Evolutionary conservation across 2,888 invertebrate genomes (phyloP), one percentile per base, ranked within the genome.

Genomic region (Dryococelus australis): DNA sequence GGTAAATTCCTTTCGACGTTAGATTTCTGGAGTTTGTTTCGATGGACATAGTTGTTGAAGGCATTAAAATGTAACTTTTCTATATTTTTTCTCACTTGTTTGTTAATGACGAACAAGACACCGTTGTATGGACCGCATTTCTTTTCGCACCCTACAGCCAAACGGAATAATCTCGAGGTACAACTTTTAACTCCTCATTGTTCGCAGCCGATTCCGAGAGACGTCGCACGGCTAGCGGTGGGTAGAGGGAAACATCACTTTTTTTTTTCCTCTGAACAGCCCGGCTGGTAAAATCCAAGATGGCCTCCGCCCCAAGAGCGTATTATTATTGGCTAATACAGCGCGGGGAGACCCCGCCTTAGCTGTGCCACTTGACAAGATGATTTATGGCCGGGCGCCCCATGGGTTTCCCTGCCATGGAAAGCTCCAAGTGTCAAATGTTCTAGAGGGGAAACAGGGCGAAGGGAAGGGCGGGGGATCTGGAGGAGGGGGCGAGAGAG

Each of bases 271-370:
- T 65, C 65, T 0, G 65, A 65, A n/a, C 65, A n/a, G 24, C n/a
- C 24, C 20, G 65, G 65, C 65, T 65, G 65, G 65, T 65, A 87
- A 87, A 87, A 87, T 86, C 87, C 93, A 94, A 94, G 93, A 94
- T 94, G 94, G 94, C 94, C 92, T 92, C 94, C 92, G 92, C 92
- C 92, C 92, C 92, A 91, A 84, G 92, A 93, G 92, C 93, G 93
- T 93, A 93, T 93, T 93, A 94, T 94, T 94, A 94, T 94, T 94
- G 94, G 94, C 93, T 93, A 93, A 93, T 93, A 93, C 93, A 92
- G 93, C 92, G 93, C 92, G 92, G 53, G 93, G 92, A 92, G 93
- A 83, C 94, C 92, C 94, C 94, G 94, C 94, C 94, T 94, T 92
- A 92, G 92, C 92, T 93, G 92, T 93, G 92, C 92, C 92, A 92